phyloP scores from a whole-genome alignment of 2,888 invertebrate species.

The Parelbella ahira region DNA sequence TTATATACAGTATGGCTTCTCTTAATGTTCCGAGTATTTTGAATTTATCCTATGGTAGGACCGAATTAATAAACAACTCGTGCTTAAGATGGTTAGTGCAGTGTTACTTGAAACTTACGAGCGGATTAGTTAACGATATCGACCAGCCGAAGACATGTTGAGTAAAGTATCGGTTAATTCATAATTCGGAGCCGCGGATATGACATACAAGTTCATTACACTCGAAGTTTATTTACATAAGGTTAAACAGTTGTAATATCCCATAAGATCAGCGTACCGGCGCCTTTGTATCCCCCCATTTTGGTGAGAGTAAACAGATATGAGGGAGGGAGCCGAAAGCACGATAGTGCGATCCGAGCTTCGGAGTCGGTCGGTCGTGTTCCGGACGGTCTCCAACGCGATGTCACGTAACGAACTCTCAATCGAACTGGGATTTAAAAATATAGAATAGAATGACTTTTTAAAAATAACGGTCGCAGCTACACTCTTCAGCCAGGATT shows the following conservation, averaged over 20 bases:
- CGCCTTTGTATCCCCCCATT: conserved; percentile 68
- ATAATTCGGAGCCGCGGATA: conserved; percentile 14
- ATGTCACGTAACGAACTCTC: conserved; percentile 43
- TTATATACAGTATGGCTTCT: too few species aligned
- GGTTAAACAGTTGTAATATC: conserved; percentile 56
- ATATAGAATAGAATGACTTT: conserved; percentile 35
- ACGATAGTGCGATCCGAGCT: conserved; percentile 69
- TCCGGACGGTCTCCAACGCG: conserved; percentile 41
- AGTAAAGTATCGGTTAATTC: conserved; percentile 2
- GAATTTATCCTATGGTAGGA: conserved; percentile 1
- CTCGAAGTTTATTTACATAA: conserved; percentile 47
- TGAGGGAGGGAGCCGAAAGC: conserved; percentile 66
- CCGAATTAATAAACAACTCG: conserved; percentile 2
- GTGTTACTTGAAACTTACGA: neutral
- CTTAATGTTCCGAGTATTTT: too few species aligned
- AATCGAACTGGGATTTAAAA: conserved; percentile 37
- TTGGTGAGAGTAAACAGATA: conserved; percentile 70
- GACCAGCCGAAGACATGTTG: too few species aligned
- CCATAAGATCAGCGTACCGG: conserved; percentile 49
- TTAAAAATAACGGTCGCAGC: conserved; percentile 35
- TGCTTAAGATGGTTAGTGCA: neutral
- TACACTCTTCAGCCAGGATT: conserved; percentile 31
- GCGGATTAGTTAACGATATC: neutral
- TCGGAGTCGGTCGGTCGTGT: conserved; percentile 61
- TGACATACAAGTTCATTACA: conserved; percentile 36